Conservation (phyloP, 2,113 vertebrate genomes). For the Pachycephala philippinensis region DNA sequence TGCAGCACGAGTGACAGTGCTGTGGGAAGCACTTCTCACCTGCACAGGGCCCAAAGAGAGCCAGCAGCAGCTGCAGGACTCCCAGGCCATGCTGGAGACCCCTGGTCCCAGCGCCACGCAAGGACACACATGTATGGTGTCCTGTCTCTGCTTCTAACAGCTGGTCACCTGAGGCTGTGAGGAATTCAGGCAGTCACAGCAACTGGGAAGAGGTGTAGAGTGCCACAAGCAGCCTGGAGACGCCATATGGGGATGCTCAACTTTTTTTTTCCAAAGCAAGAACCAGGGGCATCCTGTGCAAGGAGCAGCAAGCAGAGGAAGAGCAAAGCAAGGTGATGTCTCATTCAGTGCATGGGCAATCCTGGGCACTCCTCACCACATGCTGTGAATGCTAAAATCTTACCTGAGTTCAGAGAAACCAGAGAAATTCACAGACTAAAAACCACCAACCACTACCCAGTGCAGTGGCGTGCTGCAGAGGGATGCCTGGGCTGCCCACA, state of each 20-base stretch:
- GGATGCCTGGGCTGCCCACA: not conserved
- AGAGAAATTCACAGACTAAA: not conserved
- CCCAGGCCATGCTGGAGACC: not conserved
- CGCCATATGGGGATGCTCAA: not conserved
- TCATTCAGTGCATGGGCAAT: accelerated
- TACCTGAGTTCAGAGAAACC: not conserved
- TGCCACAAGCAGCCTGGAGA: not conserved
- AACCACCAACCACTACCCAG: not conserved
- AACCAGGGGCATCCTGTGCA: not conserved
- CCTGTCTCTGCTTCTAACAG: not conserved
- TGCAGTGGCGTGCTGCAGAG: not conserved
- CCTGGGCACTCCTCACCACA: not conserved
- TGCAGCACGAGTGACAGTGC: not conserved
- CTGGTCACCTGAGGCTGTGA: not conserved
- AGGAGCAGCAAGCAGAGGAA: not conserved
- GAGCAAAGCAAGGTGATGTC: not conserved
- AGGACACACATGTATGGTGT: accelerated
- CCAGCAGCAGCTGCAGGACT: not conserved
- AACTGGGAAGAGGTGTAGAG: not conserved
- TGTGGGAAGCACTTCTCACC: not conserved
- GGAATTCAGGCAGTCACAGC: not conserved
- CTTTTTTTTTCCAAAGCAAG: not conserved
- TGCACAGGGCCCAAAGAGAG: not conserved
- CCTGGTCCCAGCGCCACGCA: accelerated
- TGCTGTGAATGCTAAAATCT: not conserved